Evolutionary conservation across 2,888 invertebrate species (phyloP).

Genomic region (Leptinotarsa haldemani): DNA sequence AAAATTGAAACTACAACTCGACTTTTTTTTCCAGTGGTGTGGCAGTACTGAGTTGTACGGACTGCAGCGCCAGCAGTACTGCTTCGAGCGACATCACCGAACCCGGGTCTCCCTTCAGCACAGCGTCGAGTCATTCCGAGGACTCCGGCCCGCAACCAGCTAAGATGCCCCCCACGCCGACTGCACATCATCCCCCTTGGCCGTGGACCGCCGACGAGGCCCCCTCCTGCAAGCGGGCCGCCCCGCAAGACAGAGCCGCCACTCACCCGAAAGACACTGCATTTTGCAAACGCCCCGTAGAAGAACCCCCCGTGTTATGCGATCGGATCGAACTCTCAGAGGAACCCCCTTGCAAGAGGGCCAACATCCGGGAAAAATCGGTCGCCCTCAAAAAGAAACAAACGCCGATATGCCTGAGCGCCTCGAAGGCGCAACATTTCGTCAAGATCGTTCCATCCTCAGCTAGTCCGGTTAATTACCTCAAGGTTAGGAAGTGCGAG

Average conservation of each 20-base stretch:
- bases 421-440: slow-evolving; percentile 38
- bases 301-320: background rate
- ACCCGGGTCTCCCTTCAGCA: slow-evolving; percentile 86
- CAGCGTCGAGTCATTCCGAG: slow-evolving; percentile 69
- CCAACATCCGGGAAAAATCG: slow-evolving; percentile 32
- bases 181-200: slow-evolving; percentile 58
- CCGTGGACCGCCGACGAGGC: slow-evolving; percentile 56
- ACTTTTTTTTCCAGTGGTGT: slow-evolving; percentile 78
- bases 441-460: slow-evolving; percentile 46
- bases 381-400: slow-evolving; percentile 48
- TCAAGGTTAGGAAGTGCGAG: slow-evolving; percentile 38
- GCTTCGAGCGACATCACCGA: slow-evolving; percentile 85
- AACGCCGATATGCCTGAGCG: slow-evolving; percentile 59
- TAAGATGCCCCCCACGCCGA: slow-evolving; percentile 62
- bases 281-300: background rate
- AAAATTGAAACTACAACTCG: no score
- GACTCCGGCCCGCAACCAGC: slow-evolving; percentile 61
- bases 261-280: background rate
- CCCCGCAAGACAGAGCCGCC: slow-evolving; percentile 53
- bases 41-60: slow-evolving; percentile 81
- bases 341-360: slow-evolving; percentile 40
- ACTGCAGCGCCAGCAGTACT: slow-evolving; percentile 72
- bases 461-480: slow-evolving; percentile 50
- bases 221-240: slow-evolving; percentile 48
- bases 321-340: background rate